These are phyloP conservation scores for Nycticorax nycticorax DNA, from an alignment of 2,113 vertebrate genomes.

Conservation along the genomic window DNA sequence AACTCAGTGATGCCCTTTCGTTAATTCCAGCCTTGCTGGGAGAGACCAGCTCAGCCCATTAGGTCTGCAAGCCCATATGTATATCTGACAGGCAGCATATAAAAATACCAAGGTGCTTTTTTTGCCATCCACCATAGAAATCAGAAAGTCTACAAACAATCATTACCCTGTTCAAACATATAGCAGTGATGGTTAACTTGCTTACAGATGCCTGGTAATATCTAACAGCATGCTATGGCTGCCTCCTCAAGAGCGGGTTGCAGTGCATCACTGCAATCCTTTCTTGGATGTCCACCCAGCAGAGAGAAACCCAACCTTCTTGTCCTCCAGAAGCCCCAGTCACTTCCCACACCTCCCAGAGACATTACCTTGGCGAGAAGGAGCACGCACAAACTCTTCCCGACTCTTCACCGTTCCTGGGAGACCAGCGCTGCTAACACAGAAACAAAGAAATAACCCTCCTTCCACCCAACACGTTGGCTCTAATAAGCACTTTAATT, in stretches of 20 bases:
- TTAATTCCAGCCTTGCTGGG: neutral
- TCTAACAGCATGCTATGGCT: accelerated
- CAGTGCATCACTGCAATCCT: neutral
- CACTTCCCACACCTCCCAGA: neutral
- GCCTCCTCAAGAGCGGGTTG: neutral
- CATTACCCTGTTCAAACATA: neutral
- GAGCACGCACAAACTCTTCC: neutral
- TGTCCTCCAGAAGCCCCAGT: neutral
- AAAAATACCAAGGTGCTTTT: neutral
- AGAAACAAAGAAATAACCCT: neutral
- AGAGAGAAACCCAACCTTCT: neutral
- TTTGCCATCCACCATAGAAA: neutral
- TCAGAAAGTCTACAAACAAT: neutral
- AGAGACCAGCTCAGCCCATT: neutral
- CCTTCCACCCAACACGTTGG: neutral
- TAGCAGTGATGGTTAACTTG: neutral
- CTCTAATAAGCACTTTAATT: neutral
- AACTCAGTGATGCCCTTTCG: neutral
- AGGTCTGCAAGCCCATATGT: neutral
- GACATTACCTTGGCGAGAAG: neutral
- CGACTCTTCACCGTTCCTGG: accelerated
- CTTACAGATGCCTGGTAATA: neutral
- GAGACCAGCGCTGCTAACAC: neutral
- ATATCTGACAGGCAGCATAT: neutral
- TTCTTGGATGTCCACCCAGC: neutral